A percentile compares a stretch with the other conserved stretches of the same genome.
phyloP scores from a whole-genome alignment of 2,113 vertebrate genomes.

The Recurvirostra avosetta region DNA sequence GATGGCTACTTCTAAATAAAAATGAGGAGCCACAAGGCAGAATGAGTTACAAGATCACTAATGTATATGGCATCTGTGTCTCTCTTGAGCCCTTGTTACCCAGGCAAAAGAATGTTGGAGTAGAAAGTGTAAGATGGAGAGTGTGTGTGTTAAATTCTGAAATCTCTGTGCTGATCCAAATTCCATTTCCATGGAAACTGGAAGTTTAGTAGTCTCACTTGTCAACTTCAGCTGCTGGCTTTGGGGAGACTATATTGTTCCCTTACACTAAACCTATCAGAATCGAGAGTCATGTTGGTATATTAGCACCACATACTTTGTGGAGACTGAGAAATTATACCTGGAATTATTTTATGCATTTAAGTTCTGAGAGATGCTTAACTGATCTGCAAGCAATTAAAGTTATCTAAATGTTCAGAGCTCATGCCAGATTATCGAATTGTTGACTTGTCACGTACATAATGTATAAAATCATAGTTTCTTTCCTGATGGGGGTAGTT shows the following conservation, averaged over 20 bases:
- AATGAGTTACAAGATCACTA: neutral
- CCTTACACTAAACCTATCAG: neutral
- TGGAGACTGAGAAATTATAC: neutral
- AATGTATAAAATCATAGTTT: neutral
- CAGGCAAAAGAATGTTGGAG: neutral
- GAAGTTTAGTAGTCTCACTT: neutral
- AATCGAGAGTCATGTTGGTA: neutral
- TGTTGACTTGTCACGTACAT: neutral
- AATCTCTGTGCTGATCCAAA: neutral
- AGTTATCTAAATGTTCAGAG: neutral
- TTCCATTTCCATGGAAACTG: constrained; percentile 40
- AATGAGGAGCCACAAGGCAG: neutral
- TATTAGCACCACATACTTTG: neutral
- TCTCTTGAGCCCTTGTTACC: neutral
- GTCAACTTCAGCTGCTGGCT: neutral
- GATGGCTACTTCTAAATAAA: neutral
- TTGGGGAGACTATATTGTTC: neutral
- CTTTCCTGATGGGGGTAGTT: neutral
- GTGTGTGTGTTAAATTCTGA: neutral
- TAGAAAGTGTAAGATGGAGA: neutral
- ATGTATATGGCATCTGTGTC: neutral
- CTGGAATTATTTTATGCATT: neutral
- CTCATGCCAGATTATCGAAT: neutral
- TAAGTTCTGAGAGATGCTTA: neutral
- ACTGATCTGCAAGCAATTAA: neutral